Conservation (phyloP, 1,140 invertebrate genomes). For the Ooceraea biroi region DNA sequence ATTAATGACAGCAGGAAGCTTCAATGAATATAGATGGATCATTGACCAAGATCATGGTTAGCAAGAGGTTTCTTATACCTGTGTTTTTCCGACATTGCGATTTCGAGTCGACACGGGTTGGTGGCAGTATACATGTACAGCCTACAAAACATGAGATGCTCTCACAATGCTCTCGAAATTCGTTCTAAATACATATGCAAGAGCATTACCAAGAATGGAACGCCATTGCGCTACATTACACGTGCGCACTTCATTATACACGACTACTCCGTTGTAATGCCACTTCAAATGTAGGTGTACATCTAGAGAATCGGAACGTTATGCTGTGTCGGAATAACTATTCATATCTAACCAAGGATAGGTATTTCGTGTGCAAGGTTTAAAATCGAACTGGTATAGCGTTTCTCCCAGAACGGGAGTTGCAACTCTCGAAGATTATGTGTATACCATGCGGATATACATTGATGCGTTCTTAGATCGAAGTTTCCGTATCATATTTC, state of each 20-base stretch:
- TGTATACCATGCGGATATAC: background rate
- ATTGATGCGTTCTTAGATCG: background rate
- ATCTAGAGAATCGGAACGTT: conserved; percentile 21
- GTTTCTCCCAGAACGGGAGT: background rate
- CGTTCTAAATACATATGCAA: conserved; percentile 54
- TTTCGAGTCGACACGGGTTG: conserved; percentile 31
- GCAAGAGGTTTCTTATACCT: conserved; percentile 24
- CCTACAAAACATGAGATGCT: conserved; percentile 41
- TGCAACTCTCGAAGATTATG: background rate
- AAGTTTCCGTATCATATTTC: background rate
- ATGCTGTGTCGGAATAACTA: conserved; percentile 39
- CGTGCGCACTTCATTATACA: conserved; percentile 52
- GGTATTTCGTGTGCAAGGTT: conserved; percentile 7
- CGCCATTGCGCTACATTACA: conserved; percentile 35
- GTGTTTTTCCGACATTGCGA: conserved; percentile 10
- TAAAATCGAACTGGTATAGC: conserved; percentile 24
- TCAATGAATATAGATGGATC: too few relatives aligned
- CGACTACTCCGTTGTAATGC: conserved; percentile 43
- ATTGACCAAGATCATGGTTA: background rate
- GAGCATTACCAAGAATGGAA: conserved; percentile 34
- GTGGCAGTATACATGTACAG: background rate
- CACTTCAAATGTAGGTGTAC: conserved; percentile 9
- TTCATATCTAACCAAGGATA: conserved; percentile 26
- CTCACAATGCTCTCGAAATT: conserved; percentile 9
- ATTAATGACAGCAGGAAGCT: too few relatives aligned